Evolutionary conservation across 1,140 invertebrate species (phyloP).

Genomic region (Heterodera carotae): DNA sequence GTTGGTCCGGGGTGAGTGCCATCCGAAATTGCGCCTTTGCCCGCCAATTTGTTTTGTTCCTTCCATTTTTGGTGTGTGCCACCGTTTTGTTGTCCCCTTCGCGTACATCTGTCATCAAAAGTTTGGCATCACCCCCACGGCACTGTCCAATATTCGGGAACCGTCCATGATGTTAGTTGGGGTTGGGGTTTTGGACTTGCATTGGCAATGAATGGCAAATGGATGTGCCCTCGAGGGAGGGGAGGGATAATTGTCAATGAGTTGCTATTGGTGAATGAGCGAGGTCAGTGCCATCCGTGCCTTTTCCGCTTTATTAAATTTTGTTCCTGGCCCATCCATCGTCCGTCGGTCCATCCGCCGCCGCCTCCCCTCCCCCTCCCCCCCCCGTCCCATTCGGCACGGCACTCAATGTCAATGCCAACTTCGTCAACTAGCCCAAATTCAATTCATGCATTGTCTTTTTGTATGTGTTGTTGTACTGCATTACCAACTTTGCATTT

Average conservation of each 20-base stretch:
- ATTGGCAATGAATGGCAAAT: background rate
- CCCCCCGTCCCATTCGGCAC: background rate
- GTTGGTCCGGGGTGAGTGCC: no score
- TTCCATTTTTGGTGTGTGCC: background rate
- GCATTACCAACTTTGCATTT: no score
- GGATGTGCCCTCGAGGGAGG: background rate
- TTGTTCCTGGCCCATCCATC: background rate
- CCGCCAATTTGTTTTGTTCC: background rate
- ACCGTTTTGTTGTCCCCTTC: background rate
- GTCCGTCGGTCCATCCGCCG: no score
- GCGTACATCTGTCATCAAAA: background rate
- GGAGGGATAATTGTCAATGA: background rate
- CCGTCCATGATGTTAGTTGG: no score
- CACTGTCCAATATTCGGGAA: background rate
- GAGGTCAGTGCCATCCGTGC: background rate
- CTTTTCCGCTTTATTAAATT: constrained; percentile 6
- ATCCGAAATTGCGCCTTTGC: no score
- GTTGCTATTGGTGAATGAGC: background rate
- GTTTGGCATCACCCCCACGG: background rate
- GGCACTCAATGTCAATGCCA: background rate
- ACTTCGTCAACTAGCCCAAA: background rate
- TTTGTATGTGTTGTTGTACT: background rate
- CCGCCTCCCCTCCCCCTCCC: background rate
- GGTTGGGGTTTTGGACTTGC: background rate
- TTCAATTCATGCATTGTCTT: background rate